Conservation (phyloP, 2,113 vertebrate species). For the Tautogolabrus adspersus region DNA sequence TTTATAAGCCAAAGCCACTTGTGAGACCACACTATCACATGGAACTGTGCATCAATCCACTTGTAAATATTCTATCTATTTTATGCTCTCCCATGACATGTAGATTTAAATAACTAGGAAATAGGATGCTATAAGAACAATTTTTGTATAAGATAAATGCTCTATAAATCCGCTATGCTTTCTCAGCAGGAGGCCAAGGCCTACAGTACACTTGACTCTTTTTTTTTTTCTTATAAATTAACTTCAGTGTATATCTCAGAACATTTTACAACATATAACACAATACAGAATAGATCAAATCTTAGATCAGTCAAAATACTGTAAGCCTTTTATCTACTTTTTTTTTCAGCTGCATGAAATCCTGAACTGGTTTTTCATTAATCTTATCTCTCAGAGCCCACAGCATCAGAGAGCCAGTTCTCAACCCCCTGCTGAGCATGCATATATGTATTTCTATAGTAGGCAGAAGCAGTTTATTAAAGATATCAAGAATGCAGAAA, state of each 20-base stretch:
- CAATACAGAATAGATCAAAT: neutral
- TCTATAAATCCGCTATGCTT: neutral
- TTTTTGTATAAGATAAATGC: neutral
- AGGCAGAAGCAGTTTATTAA: slow-evolving; percentile 10
- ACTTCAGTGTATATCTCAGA: neutral
- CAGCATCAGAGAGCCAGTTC: slow-evolving; percentile 16
- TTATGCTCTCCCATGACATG: neutral
- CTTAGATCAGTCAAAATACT: neutral
- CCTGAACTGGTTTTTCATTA: slow-evolving; percentile 4
- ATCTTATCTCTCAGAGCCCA: slow-evolving; percentile 37
- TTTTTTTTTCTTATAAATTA: slow-evolving; percentile 7
- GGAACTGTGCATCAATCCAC: no score
- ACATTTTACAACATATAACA: neutral
- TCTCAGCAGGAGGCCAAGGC: slow-evolving; percentile 4
- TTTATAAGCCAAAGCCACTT: no score
- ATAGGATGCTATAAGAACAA: neutral
- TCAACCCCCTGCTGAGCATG: slow-evolving; percentile 35
- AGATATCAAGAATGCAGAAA: slow-evolving; percentile 32
- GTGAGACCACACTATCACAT: no score
- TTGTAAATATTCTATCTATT: neutral
- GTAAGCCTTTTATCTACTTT: slow-evolving; percentile 20
- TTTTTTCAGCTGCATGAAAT: slow-evolving; percentile 12
- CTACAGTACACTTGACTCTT: neutral
- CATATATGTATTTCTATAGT: slow-evolving; percentile 27
- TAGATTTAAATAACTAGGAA: neutral